Evolutionary conservation across 2,888 invertebrate genomes (phyloP).

Genomic region (Orthonychiurus folsomi): DNA sequence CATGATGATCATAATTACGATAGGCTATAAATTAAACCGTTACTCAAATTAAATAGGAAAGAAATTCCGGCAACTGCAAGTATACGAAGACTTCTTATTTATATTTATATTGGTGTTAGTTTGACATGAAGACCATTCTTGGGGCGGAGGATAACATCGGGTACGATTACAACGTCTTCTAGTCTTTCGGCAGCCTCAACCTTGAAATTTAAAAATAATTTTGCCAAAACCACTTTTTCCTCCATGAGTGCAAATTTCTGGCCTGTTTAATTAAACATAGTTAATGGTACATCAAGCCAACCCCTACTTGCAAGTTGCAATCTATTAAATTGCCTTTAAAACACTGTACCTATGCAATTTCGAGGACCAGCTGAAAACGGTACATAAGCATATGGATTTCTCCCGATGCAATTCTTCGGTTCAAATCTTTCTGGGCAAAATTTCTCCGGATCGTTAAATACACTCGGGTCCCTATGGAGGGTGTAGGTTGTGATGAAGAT

Average conservation of each 20-base stretch:
- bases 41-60: too few species aligned
- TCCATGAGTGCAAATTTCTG: constrained; percentile 54
- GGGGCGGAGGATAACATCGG: constrained; percentile 54
- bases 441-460: constrained; percentile 28
- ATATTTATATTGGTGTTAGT: too few species aligned
- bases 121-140: constrained; percentile 51
- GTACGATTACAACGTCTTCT: constrained; percentile 51
- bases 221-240: constrained; percentile 52
- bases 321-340: not conserved
- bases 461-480: constrained; percentile 24
- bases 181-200: constrained; percentile 51
- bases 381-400: constrained; percentile 37
- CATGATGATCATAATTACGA: too few species aligned
- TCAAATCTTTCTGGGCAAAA: constrained; percentile 31
- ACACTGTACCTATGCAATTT: constrained; percentile 8
- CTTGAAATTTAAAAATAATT: constrained; percentile 51
- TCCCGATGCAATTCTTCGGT: constrained; percentile 23
- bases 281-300: not conserved
- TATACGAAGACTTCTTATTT: too few species aligned
- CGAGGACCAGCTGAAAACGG: constrained; percentile 40
- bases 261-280: constrained; percentile 43
- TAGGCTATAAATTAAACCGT: too few species aligned
- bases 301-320: not conserved
- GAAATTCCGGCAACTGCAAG: too few species aligned
- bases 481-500: constrained; percentile 15